Evolutionary conservation across 2,113 vertebrate species (phyloP), one percentile per base, ranked within the genome.

Genomic region (Elephantulus edwardii): DNA sequence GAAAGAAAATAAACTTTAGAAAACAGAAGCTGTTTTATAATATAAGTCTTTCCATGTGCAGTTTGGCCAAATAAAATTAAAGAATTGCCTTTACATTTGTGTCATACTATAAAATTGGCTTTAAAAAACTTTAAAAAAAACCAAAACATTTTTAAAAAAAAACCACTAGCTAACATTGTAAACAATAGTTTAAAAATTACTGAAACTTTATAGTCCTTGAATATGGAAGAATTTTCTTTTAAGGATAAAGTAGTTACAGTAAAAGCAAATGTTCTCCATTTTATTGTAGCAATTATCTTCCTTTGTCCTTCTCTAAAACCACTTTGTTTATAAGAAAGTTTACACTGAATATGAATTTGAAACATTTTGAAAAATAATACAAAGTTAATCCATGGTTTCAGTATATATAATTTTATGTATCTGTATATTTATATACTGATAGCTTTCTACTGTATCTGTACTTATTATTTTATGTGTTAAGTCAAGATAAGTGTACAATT

Each of bases 1-100:
- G 56, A 86, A 88, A 83, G 30, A 88, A 78, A 74, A 84, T 64
- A 80, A 26, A 83, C 10, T 95, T 88, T 26, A 64, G 89, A 84
- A 70, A 2, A 35, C n/a, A 58, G 17, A 74, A 52, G 38, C 4
- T 35, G 79, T 58, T 62, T 70, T 86, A 17, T 83, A 83, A 40
- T 35, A 20, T 35, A 70, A 58, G 12, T 50, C 14, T 26, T 54
- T 70, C 44, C 9, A 48, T 35, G 26, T 64, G 35, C 13, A 17
- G 1, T 72, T 89, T 35, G 26, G 14, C 2, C 24, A 71, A 75
- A 83, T 75, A 92, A 93, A 82, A 75, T 86, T 80, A 74, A 77
- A 22, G 24, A 17, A 52, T 62, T 79, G 14, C 12, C 75, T 52
- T 19, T 58, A 83, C 74, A 30, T 76, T 78, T 86, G 78, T 6